Conservation (phyloP, 1,140 invertebrate species). For the Laodelphax striatellus region DNA sequence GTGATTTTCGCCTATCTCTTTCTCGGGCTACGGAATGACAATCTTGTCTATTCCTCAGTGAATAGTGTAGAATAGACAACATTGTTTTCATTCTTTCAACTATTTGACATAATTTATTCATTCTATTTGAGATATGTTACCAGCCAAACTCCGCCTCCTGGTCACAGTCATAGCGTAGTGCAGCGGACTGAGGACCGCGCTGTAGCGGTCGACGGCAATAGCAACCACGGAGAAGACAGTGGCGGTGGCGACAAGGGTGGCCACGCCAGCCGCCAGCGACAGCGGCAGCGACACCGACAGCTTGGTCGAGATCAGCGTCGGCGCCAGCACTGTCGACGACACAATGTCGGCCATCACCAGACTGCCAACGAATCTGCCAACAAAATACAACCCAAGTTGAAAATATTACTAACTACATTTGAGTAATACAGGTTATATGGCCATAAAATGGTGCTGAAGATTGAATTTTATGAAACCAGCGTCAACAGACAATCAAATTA, state of each 20-base stretch:
- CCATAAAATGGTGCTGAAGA: too few relatives aligned
- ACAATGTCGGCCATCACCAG: conserved; percentile 41
- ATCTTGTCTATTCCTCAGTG: too few relatives aligned
- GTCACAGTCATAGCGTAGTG: conserved; percentile 41
- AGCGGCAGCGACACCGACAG: conserved; percentile 29
- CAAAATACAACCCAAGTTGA: not conserved
- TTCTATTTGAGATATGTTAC: not conserved
- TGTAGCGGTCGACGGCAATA: conserved; percentile 40
- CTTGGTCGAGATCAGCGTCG: conserved; percentile 32
- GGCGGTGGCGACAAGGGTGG: conserved; percentile 35
- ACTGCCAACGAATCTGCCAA: conserved; percentile 41
- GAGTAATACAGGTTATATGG: too few relatives aligned
- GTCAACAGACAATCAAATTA: too few relatives aligned
- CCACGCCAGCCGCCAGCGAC: conserved; percentile 31
- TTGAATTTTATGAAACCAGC: too few relatives aligned
- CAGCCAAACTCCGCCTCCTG: conserved; percentile 26
- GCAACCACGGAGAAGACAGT: conserved; percentile 40
- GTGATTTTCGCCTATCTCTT: too few relatives aligned
- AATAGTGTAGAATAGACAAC: too few relatives aligned
- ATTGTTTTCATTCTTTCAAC: too few relatives aligned
- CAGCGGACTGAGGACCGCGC: conserved; percentile 41
- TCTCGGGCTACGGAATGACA: too few relatives aligned
- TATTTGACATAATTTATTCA: too few relatives aligned
- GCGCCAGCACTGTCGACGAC: conserved; percentile 36
- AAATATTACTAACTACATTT: too few relatives aligned